Conservation (phyloP, 2,797 vertebrate species). For the Huso huso region DNA sequence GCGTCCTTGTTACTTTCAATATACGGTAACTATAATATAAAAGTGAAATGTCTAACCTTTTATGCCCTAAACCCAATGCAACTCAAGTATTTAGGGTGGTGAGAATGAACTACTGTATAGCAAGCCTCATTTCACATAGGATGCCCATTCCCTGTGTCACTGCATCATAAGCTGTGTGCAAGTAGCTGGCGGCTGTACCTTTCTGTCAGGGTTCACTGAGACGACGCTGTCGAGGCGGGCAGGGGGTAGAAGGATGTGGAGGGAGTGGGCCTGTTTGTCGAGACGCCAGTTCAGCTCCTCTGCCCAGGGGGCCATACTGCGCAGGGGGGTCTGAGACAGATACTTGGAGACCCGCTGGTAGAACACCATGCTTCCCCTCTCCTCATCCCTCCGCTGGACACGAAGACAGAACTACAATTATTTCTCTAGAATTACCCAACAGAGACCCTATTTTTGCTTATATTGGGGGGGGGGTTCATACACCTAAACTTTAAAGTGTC, state of each 20-base stretch:
- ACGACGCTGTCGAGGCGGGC: constrained; percentile 39
- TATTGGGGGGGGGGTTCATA: no score
- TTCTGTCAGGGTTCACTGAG: constrained; percentile 37
- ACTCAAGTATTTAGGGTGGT: no score
- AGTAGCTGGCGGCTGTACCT: constrained; percentile 25
- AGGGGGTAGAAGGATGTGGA: constrained; percentile 38
- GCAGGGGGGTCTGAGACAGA: constrained; percentile 40
- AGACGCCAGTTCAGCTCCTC: constrained; percentile 35
- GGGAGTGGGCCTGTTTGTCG: constrained; percentile 27
- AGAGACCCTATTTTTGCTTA: no score
- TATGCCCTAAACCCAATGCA: no score
- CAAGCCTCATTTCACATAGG: not conserved
- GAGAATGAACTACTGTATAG: no score
- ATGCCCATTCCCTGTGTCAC: constrained; percentile 7
- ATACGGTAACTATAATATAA: no score
- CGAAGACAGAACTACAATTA: constrained; percentile 7
- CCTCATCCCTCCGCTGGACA: constrained; percentile 35
- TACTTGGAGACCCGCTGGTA: constrained; percentile 40
- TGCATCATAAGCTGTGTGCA: constrained; percentile 1
- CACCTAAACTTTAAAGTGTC: no score
- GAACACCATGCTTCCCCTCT: constrained; percentile 33
- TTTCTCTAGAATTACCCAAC: not conserved
- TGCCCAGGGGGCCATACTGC: constrained; percentile 41
- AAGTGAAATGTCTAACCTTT: no score
- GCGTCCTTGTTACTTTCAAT: no score